These are phyloP conservation scores for Chelon auratus DNA, from an alignment of 2,797 vertebrate genomes.

Conservation along the genomic window DNA sequence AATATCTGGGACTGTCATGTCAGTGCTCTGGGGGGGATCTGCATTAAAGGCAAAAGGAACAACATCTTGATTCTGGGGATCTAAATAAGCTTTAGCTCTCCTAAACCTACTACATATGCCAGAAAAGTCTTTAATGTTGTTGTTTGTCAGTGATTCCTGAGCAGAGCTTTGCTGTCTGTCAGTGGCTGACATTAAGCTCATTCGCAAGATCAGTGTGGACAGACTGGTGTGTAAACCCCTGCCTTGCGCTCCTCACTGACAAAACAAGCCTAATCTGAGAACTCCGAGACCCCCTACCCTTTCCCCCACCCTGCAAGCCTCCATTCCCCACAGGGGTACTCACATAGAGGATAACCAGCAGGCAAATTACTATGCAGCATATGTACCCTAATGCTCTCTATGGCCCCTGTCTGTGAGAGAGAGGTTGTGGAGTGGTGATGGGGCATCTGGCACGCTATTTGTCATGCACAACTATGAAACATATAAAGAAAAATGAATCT, in stretches of 20 bases:
- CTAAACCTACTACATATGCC: conserved; percentile 14
- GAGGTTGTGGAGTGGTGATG: conserved; percentile 39
- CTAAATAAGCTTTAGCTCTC: conserved; percentile 24
- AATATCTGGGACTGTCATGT: conserved; percentile 12
- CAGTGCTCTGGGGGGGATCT: conserved; percentile 4
- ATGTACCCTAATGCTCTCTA: conserved; percentile 47
- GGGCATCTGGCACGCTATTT: conserved; percentile 44
- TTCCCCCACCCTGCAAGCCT: not conserved
- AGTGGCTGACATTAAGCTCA: conserved; percentile 62
- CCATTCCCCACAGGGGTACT: conserved; percentile 26
- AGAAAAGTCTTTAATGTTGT: conserved; percentile 26
- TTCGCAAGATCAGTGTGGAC: conserved; percentile 54
- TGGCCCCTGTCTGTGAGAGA: conserved; percentile 44
- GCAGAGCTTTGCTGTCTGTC: conserved; percentile 43
- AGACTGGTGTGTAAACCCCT: conserved; percentile 48
- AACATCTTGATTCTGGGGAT: conserved; percentile 32
- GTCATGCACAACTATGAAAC: conserved; percentile 56
- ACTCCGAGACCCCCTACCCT: conserved; percentile 32
- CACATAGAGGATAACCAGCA: conserved; percentile 47
- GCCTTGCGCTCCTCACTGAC: conserved; percentile 54
- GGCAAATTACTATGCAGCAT: conserved; percentile 60
- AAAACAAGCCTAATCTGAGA: conserved; percentile 72
- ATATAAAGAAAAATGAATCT: conserved; percentile 47
- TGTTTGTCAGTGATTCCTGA: conserved; percentile 41
- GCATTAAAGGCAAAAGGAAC: not conserved